Evolutionary conservation across 2,113 vertebrate genomes (phyloP).

Genomic region (Ailurus styani): DNA sequence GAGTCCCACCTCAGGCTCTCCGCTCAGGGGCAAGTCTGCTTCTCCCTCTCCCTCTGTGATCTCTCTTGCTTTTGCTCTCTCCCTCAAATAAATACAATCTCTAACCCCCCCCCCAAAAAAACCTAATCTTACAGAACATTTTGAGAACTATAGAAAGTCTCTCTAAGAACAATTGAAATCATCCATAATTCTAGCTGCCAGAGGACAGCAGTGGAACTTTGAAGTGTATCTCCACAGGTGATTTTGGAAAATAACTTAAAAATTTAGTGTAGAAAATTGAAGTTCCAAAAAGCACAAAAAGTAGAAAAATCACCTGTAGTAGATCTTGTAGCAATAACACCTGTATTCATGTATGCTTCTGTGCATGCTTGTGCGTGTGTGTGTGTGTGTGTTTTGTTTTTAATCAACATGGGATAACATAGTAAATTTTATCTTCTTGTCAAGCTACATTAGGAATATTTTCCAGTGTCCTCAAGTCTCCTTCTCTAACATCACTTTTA

Average conservation of each 20-base stretch:
- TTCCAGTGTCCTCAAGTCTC: background rate
- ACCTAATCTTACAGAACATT: background rate
- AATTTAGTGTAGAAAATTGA: conserved; percentile 16
- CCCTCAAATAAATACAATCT: too few species aligned
- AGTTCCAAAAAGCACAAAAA: conserved; percentile 10
- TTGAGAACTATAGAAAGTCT: conserved; percentile 14
- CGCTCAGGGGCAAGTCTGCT: too few species aligned
- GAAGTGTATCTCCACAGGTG: background rate
- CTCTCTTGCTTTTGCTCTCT: too few species aligned
- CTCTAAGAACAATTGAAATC: background rate
- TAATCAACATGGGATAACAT: background rate
- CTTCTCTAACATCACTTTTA: background rate
- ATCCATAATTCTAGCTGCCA: background rate
- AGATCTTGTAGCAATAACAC: background rate
- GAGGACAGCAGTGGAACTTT: background rate
- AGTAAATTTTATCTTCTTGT: background rate
- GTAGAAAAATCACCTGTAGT: background rate
- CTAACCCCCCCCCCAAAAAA: too few species aligned
- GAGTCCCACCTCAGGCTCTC: too few species aligned
- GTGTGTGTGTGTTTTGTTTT: too few species aligned
- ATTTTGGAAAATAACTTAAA: conserved; percentile 26
- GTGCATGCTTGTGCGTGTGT: too few species aligned
- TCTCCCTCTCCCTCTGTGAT: too few species aligned
- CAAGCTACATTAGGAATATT: background rate
- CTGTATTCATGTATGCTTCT: background rate